Base-by-base conservation (phyloP, 2,113 vertebrate genomes). In the Corythoichthys haematopterus region DNA sequence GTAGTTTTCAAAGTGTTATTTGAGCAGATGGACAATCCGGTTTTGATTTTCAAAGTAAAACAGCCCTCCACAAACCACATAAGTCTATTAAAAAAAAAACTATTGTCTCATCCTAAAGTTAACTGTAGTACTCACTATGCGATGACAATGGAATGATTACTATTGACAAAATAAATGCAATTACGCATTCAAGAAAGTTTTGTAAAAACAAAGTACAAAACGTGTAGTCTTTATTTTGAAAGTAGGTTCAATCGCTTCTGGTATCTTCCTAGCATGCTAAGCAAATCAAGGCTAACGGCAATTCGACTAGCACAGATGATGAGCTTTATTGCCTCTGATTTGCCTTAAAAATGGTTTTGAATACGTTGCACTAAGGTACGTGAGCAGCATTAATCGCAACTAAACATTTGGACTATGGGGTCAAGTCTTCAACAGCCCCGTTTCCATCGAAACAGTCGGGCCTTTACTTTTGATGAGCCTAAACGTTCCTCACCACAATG, bases 171-270 rank as follows among this genome's bases (percentile, higher is more conserved):
- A 3, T 1, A 14, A 2, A 14, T 14, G 12, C 2, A 35, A 11
- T 0, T 20, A 14, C 20, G n/a, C 9, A n/a, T 3, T 46, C 1
- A 2, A 61, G 11, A 4, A 3, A 6, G 10, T 14, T 15, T 33
- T 36, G 6, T 12, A 51, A 13, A 15, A 15, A 14, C 3, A 55
- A 48, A 50, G 35, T 7, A 48, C 47, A 13, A 46, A 14, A 48
- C 8, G 1, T 0, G 0, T 2, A 0, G 43, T 83, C 2, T 83
- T 43, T 88, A 84, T 70, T 79, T 66, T 85, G 85, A 80, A 87
- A 59, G 38, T 0, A 0, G 0, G 0, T 8, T 0, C 7, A 6
- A 10, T 28, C 0, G 0, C 14, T 81, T 74, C 83, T 80, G 80
- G 75, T 36, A 43, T 4, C 0, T 15, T 8, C 12, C 3, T 14